Evolutionary conservation across 2,113 vertebrate genomes (phyloP), one percentile per base, ranked within the genome.

Genomic region (Hirundichthys speculiger): DNA sequence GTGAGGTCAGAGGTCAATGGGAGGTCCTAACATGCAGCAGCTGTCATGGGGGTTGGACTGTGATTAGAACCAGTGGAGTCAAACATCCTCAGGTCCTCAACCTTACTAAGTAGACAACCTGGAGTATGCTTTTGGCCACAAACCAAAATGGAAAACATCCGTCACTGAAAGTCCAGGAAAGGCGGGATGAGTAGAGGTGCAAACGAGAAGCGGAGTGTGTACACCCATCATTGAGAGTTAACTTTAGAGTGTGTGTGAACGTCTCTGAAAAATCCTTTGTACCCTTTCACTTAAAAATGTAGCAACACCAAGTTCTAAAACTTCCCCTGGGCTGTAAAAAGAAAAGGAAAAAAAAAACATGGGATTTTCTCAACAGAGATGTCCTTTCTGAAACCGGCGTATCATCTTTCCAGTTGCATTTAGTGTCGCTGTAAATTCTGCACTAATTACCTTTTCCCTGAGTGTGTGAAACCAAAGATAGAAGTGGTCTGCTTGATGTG

Each of bases 21-120:
- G 86, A 91, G 93, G 86, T 87, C 88, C 94, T 93, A 94, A 95
- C 92, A 90, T 80, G 76, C 86, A 94, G 79, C 88, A 82, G 93
- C 93, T 95, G 94, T 85, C 76, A 67, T 82, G 82, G 72, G 64
- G 73, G 68, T 60, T 53, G 55, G 64, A 89, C 75, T 64, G 76
- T 90, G 89, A 94, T 91, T 91, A 89, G 86, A 93, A 92, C 89
- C 89, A 90, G 84, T 75, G 58, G 76, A 81, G 89, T 88, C 90
- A 85, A 93, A 89, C 89, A 89, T 92, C 87, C 83, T 78, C n/a
- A 70, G 77, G 89, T 84, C 74, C 77, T 77, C 60, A 66, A 89
- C 89, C 89, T 89, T 65, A 66, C 83, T 89, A 89, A 92, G 83
- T 88, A 75, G 89, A 92, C 88, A 90, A 93, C 86, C 92, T 90